Conservation (phyloP, 1,140 invertebrate genomes). For the Pseudobourletiella spinata region DNA sequence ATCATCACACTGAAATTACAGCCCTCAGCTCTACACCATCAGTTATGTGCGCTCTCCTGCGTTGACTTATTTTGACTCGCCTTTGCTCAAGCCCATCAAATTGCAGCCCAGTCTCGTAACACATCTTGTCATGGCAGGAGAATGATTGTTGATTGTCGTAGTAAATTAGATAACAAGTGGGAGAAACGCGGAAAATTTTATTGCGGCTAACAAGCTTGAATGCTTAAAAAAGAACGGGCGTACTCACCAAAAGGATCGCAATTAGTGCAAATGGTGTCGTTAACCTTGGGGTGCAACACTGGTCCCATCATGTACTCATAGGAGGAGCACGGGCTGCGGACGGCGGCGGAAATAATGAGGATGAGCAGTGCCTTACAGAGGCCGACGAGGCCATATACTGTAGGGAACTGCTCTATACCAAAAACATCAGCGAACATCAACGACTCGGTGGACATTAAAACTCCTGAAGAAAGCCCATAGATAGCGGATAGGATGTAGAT, state of each 20-base stretch:
- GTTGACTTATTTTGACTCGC: too few species aligned
- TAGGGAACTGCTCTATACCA: constrained; percentile 11
- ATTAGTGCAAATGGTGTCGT: not conserved
- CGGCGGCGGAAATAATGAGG: not conserved
- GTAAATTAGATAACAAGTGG: too few species aligned
- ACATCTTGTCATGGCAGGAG: too few species aligned
- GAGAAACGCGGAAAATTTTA: too few species aligned
- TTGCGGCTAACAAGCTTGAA: too few species aligned
- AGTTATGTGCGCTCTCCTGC: too few species aligned
- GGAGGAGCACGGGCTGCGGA: constrained; percentile 8
- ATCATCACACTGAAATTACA: too few species aligned
- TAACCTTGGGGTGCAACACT: not conserved
- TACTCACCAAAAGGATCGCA: constrained; percentile 21
- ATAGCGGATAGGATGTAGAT: constrained; percentile 19
- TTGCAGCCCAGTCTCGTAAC: too few species aligned
- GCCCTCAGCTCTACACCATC: too few species aligned
- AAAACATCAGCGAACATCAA: constrained; percentile 24
- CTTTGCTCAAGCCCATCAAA: too few species aligned
- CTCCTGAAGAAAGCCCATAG: constrained; percentile 18
- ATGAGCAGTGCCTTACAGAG: constrained; percentile 2
- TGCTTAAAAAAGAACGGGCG: too few species aligned
- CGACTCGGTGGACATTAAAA: constrained; percentile 11
- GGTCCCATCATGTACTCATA: constrained; percentile 14
- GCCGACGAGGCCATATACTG: constrained; percentile 11
- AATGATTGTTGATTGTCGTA: too few species aligned